Evolutionary conservation across 2,888 invertebrate species (phyloP), one percentile per base, ranked within the genome.

Genomic region (Drosophila austrosaltans): DNA sequence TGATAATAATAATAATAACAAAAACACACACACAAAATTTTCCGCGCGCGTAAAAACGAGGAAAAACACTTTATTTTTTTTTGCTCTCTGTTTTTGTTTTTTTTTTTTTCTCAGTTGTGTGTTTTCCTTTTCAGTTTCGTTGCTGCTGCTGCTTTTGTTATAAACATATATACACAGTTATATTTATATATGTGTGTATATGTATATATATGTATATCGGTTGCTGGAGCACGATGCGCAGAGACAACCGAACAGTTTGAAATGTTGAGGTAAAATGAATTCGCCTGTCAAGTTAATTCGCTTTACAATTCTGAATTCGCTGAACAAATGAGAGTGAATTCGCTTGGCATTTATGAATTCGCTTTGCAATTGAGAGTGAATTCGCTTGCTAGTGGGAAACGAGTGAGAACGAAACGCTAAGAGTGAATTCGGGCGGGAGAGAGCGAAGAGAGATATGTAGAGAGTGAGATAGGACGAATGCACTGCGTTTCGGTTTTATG

Each of bases 91-190:
- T 61, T 44, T 30, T 62, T 42, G 7, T 62, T 48, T 48, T 67
- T 58, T 63, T 42, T 8, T 63, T 48, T 48, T 67, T 58, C 65
- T 56, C 58, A 53, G 59, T 58, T 53, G 48, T 39, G 39, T 36
- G 53, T 28, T 56, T 54, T 67, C 62, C 61, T 62, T 44, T 54
- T 48, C 48, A 48, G 16, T 48, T 48, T 48, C 48, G 48, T 20
- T 20, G 20, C 48, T 48, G 48, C 48, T 20, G 44, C 44, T 48
- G 39, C 3, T 39, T 20, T 8, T 44, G 20, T 44, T 44, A 22
- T 22, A 48, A 22, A 22, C 22, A 48, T 48, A 22, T 48, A 10
- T 48, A 10, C 10, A 48, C 22, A 48, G 7, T 22, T 8, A 48
- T 22, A 48, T 48, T 16, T 16, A 22, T 6, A 2, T 20, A 7